Percentiles rank a stretch among this genome's conserved stretches.
phyloP scores from a whole-genome alignment of 2,113 vertebrate genomes.

The Eulemur macaco region DNA sequence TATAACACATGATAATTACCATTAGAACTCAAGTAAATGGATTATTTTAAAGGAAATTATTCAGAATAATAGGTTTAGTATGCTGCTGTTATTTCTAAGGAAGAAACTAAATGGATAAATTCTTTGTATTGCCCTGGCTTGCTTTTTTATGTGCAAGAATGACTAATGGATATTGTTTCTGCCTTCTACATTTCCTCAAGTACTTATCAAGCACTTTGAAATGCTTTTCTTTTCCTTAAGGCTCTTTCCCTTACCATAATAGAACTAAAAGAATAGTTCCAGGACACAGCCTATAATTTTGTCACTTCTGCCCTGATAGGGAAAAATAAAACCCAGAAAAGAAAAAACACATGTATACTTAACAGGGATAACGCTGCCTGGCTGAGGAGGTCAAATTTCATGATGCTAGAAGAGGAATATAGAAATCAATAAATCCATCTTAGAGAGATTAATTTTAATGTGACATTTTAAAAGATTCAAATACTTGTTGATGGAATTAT shows the following conservation, averaged over 20 bases:
- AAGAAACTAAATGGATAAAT: slow-evolving; percentile 10
- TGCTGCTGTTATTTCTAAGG: slow-evolving; percentile 55
- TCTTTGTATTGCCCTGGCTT: background rate
- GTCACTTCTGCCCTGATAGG: background rate
- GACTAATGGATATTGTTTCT: slow-evolving; percentile 39
- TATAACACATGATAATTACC: background rate
- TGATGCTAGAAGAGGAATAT: slow-evolving; percentile 3
- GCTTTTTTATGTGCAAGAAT: background rate
- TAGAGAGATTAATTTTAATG: slow-evolving; percentile 58
- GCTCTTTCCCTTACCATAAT: background rate
- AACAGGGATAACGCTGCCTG: background rate
- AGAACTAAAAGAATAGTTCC: background rate
- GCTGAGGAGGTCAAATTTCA: background rate
- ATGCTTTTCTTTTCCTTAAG: background rate
- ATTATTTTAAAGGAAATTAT: slow-evolving; percentile 61
- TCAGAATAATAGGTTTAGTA: slow-evolving; percentile 8
- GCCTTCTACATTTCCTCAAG: slow-evolving; percentile 15
- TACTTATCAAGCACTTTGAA: slow-evolving; percentile 58
- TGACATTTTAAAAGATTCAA: slow-evolving; percentile 38
- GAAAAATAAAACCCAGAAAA: too few relatives aligned
- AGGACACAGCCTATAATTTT: slow-evolving; percentile 50
- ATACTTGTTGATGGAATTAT: slow-evolving; percentile 50
- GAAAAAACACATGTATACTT: background rate
- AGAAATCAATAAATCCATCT: slow-evolving; percentile 18
- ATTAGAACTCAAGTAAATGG: background rate